phyloP scores from a whole-genome alignment of 2,888 invertebrate species.

The Catocala fraxini region DNA sequence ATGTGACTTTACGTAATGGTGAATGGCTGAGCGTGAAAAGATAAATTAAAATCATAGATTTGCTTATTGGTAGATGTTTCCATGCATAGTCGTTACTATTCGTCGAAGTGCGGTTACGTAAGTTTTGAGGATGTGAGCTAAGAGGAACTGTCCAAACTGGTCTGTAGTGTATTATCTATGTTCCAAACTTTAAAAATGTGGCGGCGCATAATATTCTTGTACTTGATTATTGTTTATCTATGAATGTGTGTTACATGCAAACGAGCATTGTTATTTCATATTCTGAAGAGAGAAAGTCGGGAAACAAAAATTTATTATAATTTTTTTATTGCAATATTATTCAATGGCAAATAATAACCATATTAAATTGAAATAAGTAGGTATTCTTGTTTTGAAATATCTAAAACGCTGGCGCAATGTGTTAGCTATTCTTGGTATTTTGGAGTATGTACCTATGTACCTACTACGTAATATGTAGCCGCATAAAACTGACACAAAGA shows the following conservation, averaged over 20 bases:
- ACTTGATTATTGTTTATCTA: slow-evolving; percentile 55
- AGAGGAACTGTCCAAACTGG: slow-evolving; percentile 25
- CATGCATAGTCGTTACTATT: slow-evolving; percentile 49
- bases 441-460: slow-evolving; percentile 18
- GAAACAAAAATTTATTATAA: slow-evolving; percentile 48
- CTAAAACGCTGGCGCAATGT: slow-evolving; percentile 9
- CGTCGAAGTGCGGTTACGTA: slow-evolving; percentile 56
- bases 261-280: slow-evolving; percentile 52
- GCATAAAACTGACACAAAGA: slow-evolving; percentile 54
- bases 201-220: slow-evolving; percentile 19
- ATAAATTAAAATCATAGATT: slow-evolving; percentile 43
- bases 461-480: slow-evolving; percentile 47
- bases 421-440: slow-evolving; percentile 23
- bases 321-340: slow-evolving; percentile 52
- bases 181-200: slow-evolving; percentile 48
- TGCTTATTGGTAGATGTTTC: slow-evolving; percentile 38
- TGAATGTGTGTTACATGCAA: slow-evolving; percentile 45
- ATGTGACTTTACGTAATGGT: slow-evolving; percentile 63
- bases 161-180: no score
- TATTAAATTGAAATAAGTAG: slow-evolving; percentile 12
- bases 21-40: slow-evolving; percentile 58
- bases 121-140: slow-evolving; percentile 42
- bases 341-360: slow-evolving; percentile 34
- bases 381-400: slow-evolving; percentile 2
- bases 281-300: slow-evolving; percentile 63